Base-by-base conservation (phyloP, 1,140 invertebrate species). In the Vollenhovia emeryi region DNA sequence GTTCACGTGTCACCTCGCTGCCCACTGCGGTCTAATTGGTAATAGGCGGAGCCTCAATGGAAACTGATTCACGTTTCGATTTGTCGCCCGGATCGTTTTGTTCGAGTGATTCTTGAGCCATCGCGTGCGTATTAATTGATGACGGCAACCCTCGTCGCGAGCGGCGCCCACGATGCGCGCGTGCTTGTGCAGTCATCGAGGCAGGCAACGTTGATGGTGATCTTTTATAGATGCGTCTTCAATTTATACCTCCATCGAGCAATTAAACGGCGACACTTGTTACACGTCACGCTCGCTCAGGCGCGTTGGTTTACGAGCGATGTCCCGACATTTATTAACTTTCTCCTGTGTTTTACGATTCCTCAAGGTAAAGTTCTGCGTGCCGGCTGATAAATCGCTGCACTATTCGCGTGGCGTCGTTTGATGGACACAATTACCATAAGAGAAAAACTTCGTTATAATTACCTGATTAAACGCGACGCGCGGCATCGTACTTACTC, bases 181-280 rank as follows among this genome's bases (percentile, higher is more conserved):
- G 21, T 62, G 74, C 55, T 27, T 59, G 18, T 21, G 80, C 33
- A 75, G 3, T 36, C 40, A 30, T 18, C n/a, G 40, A 83, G 6
- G 69, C 52, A 7, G 21, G 21, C 13, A 33, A 27, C 36, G 27
- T 13, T 36, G 57, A 78, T 27, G 62, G 33, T 45, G 50, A 59
- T 57, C 33, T 52, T 85, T 75, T 40, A 55, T 60, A 57, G 40
- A 43, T 36, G 59, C 59, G 18, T 45, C 73, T 57, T 55, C 45
- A 73, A 66, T 76, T 52, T 79, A 52, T 84, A 50, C 30, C 40
- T 78, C 45, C 18, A 43, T n/a, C 60, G 59, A 24, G 33, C 79
- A 84, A 84, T 84, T 84, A 84, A 64, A 45, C 45, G 48, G 59
- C 40, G n/a, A 78, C 73, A 84, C 82, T 84, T 84, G 45, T 64